phyloP scores from a whole-genome alignment of 2,113 vertebrate genomes.

The Piprites chloris region DNA sequence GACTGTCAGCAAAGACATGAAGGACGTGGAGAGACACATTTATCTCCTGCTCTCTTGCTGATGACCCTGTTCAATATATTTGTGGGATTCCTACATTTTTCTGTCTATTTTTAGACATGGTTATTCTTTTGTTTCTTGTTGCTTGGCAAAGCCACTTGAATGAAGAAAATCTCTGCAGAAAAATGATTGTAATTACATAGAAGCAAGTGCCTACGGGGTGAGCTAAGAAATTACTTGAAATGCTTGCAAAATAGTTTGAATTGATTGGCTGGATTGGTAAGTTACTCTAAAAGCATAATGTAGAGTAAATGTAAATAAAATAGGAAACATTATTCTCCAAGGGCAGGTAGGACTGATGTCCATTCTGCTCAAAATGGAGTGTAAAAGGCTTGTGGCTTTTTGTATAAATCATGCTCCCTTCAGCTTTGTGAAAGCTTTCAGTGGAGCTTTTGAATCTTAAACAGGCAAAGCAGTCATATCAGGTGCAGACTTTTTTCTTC shows the following conservation, averaged over 20 bases:
- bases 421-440: conserved; percentile 26
- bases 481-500: not conserved
- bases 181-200: conserved; percentile 42
- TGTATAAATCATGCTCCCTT: conserved; percentile 33
- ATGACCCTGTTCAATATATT: not conserved
- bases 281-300: conserved; percentile 44
- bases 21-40: not conserved
- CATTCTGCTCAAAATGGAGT: not conserved
- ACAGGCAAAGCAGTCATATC: not conserved
- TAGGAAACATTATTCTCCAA: not conserved
- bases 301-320: conserved; percentile 51
- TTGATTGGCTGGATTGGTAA: conserved; percentile 33
- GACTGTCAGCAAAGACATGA: not conserved
- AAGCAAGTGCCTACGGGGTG: not conserved
- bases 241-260: conserved; percentile 48
- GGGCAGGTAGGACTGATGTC: not conserved
- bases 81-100: not conserved
- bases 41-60: not conserved
- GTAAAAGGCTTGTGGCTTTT: conserved; percentile 2
- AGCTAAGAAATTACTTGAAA: conserved; percentile 33
- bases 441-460: conserved; percentile 1
- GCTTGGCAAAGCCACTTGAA: conserved; percentile 51
- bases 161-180: conserved; percentile 41
- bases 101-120: not conserved
- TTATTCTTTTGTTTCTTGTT: conserved; percentile 56